phyloP scores from a whole-genome alignment of 2,888 invertebrate species.

The Pelosia muscerda region DNA sequence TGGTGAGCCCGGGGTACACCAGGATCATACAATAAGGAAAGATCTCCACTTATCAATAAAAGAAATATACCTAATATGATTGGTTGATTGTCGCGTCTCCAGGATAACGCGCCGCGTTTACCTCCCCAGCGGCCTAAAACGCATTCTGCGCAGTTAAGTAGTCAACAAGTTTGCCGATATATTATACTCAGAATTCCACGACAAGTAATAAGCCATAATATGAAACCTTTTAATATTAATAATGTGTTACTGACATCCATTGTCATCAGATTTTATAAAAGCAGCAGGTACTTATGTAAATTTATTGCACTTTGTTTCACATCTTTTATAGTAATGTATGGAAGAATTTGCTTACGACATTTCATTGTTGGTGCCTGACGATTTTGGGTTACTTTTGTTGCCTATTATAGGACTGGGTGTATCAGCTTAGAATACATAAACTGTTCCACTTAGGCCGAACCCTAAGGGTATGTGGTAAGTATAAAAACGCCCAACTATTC shows the following conservation, averaged over 20 bases:
- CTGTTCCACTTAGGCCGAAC: no score
- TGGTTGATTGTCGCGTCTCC: no score
- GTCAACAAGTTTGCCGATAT: background rate
- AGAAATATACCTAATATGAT: no score
- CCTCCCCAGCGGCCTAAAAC: no score
- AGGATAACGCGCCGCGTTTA: no score
- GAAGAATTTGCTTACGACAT: conserved; percentile 32
- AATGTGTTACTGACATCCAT: conserved; percentile 35
- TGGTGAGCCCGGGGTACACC: no score
- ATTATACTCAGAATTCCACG: background rate
- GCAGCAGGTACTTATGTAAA: conserved; percentile 41
- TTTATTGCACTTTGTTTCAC: conserved; percentile 48
- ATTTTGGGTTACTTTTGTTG: conserved; percentile 1
- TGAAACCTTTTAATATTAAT: conserved; percentile 29
- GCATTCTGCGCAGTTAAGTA: background rate
- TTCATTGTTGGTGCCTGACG: conserved; percentile 28
- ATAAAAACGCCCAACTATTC: no score
- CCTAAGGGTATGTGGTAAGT: no score
- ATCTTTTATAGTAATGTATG: conserved; percentile 34
- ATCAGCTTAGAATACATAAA: background rate
- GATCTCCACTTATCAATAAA: no score
- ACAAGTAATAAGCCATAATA: background rate
- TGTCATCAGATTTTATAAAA: conserved; percentile 33
- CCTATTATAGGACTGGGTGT: background rate
- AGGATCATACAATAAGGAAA: no score